Base-by-base conservation (phyloP, 2,797 vertebrate species). In the Gadopsis marmoratus region DNA sequence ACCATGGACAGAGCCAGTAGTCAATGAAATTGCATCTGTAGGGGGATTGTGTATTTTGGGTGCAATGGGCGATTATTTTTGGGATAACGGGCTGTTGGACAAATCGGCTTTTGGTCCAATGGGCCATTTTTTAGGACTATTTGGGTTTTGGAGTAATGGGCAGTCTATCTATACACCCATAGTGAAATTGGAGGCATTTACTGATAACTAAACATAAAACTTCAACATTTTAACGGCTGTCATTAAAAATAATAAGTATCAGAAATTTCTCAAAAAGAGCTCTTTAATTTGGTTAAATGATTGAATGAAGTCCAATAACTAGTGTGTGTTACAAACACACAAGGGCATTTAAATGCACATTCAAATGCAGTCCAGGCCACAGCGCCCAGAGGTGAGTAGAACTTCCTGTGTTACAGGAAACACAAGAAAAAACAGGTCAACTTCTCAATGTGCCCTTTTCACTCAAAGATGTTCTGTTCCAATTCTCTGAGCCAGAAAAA, bases 371-470 rank as follows among this genome's bases (percentile, higher is more conserved):
- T 7, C 16, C 35, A 51, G 23, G 26, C 14, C 17, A n/a, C 23
- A 23, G 51, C 67, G 64, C 51, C 23, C 43, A 41, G 23, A 47
- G 45, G 10, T 9, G 23, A 65, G 33, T n/a, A 59, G 48, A 45
- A 60, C 53, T 51, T 17, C 21, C 29, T 68, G 47, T 55, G 41
- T 63, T 23, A 19, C 37, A 62, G 41, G 50, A n/a, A n/a, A n/a
- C n/a, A n/a, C n/a, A n/a, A n/a, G n/a, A n/a, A n/a, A 74, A 74
- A 80, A 70, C 71, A 55, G 67, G 61, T 71, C 77, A 81, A 55
- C 39, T 51, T 53, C 37, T 65, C 43, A 63, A 53, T 73, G 63
- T 62, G 62, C 62, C 35, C 53, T 65, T 65, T 66, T 45, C 61
- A 43, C 43, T 69, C 43, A 59, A 63, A 37, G 43, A 74, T 76